Percentiles rank a stretch among this genome's conserved stretches.
phyloP scores from a whole-genome alignment of 37 sponge, comb jelly and placozoan genomes.

The Axinella damicornis region DNA sequence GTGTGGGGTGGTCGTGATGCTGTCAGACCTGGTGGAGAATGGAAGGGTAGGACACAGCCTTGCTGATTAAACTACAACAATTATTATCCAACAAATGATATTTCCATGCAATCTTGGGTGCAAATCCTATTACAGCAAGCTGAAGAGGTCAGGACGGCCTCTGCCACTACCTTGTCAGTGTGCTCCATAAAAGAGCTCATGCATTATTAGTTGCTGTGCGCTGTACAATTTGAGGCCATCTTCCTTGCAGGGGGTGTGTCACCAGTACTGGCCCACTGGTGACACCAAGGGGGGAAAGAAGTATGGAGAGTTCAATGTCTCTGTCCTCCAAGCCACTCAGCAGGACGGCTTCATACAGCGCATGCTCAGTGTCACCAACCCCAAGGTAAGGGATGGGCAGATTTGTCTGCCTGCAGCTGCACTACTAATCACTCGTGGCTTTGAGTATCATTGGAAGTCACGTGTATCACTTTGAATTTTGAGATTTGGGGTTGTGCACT shows the following conservation, averaged over 20 bases:
- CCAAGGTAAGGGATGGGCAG: slow-evolving; percentile 8
- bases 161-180: too few relatives aligned
- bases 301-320: slow-evolving; percentile 32
- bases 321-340: neutral
- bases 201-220: neutral
- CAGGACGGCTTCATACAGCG: slow-evolving; percentile 39
- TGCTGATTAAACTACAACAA: too few relatives aligned
- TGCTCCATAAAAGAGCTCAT: neutral
- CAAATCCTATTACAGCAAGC: too few relatives aligned
- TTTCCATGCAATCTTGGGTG: too few relatives aligned
- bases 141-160: too few relatives aligned
- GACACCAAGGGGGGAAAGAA: slow-evolving; percentile 19
- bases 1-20: slow-evolving; percentile 67
- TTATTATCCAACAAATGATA: too few relatives aligned
- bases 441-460: too few relatives aligned
- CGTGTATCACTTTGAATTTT: too few relatives aligned
- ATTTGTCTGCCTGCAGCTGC: too few relatives aligned
- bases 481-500: too few relatives aligned
- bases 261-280: slow-evolving; percentile 54
- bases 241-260: slow-evolving; percentile 33
- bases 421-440: too few relatives aligned
- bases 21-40: slow-evolving; percentile 24
- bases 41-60: neutral
- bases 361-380: slow-evolving; percentile 18
- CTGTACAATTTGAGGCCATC: too few relatives aligned